Evolutionary conservation across 2,113 vertebrate species (phyloP), one percentile per base, ranked within the genome.

Genomic region (Epinephelus lanceolatus): DNA sequence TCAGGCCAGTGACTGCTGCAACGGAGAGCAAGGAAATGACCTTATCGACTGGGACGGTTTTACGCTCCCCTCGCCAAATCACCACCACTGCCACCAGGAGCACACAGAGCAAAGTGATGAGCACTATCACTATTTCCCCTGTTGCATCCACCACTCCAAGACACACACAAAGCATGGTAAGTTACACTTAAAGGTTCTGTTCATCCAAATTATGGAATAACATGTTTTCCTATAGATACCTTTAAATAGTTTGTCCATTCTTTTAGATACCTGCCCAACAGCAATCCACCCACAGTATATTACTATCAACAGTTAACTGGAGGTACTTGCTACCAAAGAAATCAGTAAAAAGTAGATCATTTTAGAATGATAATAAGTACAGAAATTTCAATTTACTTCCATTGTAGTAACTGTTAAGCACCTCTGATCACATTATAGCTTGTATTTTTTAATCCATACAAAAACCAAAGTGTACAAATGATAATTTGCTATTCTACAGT

Each of bases 91-190:
- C 91, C 6, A 90, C 92, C 51, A 96, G 97, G 75, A 92, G 95
- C 25, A 85, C 94, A 1, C 84, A 93, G 73, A 97, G 94, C 92
- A 99, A 99, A 94, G 97, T 99, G 84, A 98, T 95, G 15, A 99
- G 98, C 86, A 98, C 97, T 27, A 97, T 99, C 86, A 97, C 96
- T 55, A 99, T 99, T 68, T 99, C 97, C 0, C 97, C 98, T 0
- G 95, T 96, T 55, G 96, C 97, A 52, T 96, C 96, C 0, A 95
- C 96, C 15, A 93, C 96, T 65, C 94, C 97, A 0, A 96, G 96
- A 94, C 90, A 96, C 75, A 95, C 97, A 63, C 97, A 96, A 56
- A 96, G 94, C 87, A 80, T 94, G 95, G 98, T 99, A 92, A 96
- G 97, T 94, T 62, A 61, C 5, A 2, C 6, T 71, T 59, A 3